phyloP scores from a whole-genome alignment of 2,888 invertebrate genomes.

The Idaea straminata region DNA sequence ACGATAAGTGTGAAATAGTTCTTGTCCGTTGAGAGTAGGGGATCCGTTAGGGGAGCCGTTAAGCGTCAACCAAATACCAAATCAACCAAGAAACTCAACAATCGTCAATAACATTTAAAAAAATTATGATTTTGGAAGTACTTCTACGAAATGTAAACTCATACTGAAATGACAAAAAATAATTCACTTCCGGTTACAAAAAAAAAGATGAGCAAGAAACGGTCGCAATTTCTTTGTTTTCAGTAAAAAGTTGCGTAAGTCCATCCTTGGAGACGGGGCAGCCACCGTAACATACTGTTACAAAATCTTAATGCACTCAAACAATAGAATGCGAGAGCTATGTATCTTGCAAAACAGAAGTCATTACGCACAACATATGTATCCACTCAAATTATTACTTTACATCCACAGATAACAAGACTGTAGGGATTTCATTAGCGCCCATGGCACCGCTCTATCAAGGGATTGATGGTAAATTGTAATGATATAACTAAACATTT shows the following conservation, averaged over 20 bases:
- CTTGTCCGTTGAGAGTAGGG: no score
- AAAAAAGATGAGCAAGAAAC: neutral
- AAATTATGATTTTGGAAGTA: no score
- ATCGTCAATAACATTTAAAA: no score
- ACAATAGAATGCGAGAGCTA: slow-evolving; percentile 64
- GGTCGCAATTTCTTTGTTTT: slow-evolving; percentile 1
- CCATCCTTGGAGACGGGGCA: slow-evolving; percentile 47
- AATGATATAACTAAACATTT: no score
- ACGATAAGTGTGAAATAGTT: no score
- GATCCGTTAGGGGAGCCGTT: no score
- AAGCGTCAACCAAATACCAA: no score
- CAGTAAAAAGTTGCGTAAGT: slow-evolving; percentile 27
- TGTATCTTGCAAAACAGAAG: slow-evolving; percentile 51
- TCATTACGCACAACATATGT: slow-evolving; percentile 14
- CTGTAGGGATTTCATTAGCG: slow-evolving; percentile 20
- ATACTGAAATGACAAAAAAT: slow-evolving; percentile 9
- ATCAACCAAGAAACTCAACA: no score
- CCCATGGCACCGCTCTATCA: no score
- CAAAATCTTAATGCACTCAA: slow-evolving; percentile 53
- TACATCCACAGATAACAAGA: slow-evolving; percentile 32
- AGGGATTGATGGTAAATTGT: no score
- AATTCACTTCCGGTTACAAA: slow-evolving; percentile 10
- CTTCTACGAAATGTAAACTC: neutral
- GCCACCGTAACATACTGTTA: slow-evolving; percentile 51
- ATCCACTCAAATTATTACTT: neutral